Evolutionary conservation across 2,797 vertebrate genomes (phyloP), one percentile per base, ranked within the genome.

Genomic region (Gymnoscopelus microlampas): DNA sequence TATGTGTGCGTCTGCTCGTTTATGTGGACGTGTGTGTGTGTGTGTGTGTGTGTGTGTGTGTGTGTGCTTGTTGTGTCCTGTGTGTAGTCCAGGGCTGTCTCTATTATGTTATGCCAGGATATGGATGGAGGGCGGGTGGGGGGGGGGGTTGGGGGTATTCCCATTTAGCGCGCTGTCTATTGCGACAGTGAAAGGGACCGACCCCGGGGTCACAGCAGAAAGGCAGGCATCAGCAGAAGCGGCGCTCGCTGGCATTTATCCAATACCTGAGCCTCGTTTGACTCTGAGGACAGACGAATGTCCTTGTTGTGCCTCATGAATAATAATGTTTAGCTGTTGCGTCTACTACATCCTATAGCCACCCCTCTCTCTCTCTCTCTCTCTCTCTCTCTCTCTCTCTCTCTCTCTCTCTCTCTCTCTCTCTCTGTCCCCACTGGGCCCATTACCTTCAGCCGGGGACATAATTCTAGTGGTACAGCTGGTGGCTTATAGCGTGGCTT

Each of bases 191-290:
- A 29, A 29, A 66, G 53, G 23, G 32, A 57, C 2, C 29, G 51
- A 79, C 70, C 78, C 49, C 0, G 4, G 49, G 77, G 75, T 79
- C 65, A 67, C 56, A 19, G 23, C 29, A 50, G 44, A 84, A 71
- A 81, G 81, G 83, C 81, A 73, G 66, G 75, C 82, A 54, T 88
- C 87, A 86, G 83, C 85, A 73, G n/a, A 68, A 71, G 32, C 55
- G 29, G n/a, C n/a, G n/a, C n/a, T n/a, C 39, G 13, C 12, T 35
- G 71, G 80, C 79, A 48, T 75, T 82, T 65, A 73, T 71, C 81
- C 77, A 84, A 76, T 47, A 66, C 60, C 55, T 54, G 70, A 74
- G 81, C 71, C 71, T 67, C 62, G 69, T 73, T 76, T 67, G 54
- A 56, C 66, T 64, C 53, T 76, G 81, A 86, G 78, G 80, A 85